Evolutionary conservation across 2,888 invertebrate species (phyloP).

Genomic region (Apamea sordens): DNA sequence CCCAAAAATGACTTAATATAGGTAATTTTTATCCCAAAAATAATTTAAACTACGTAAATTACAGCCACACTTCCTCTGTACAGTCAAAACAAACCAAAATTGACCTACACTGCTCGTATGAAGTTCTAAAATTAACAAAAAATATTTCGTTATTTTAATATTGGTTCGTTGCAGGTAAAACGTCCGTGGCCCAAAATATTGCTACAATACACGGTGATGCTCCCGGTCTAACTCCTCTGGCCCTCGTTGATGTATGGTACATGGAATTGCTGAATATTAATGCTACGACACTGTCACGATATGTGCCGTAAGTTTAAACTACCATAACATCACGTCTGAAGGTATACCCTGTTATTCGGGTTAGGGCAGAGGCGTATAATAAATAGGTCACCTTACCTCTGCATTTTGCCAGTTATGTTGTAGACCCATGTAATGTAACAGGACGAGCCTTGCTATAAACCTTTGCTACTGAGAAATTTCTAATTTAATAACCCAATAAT

Average conservation of each 20-base stretch:
- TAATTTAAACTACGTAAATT: too few relatives aligned
- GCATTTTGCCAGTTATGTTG: not conserved
- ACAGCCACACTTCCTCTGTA: too few relatives aligned
- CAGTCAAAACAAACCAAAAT: too few relatives aligned
- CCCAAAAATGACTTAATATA: too few relatives aligned
- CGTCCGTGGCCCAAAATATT: constrained; percentile 82
- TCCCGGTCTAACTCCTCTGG: constrained; percentile 79
- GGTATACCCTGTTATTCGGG: not conserved
- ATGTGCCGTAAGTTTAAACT: constrained; percentile 76
- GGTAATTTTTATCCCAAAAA: too few relatives aligned
- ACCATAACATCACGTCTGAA: not conserved
- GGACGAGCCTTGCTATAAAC: not conserved
- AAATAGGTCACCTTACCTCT: not conserved
- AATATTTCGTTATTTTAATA: not conserved
- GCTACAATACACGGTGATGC: constrained; percentile 84
- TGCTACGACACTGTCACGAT: constrained; percentile 74
- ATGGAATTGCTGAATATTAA: constrained; percentile 84
- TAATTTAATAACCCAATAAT: not conserved
- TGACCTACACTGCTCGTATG: too few relatives aligned
- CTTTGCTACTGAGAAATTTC: not conserved
- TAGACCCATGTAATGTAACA: not conserved
- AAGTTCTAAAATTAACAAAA: not conserved
- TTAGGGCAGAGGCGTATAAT: not conserved
- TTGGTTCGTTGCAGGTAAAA: constrained; percentile 65
- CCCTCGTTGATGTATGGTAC: constrained; percentile 86